These are phyloP conservation scores for Volucella bombylans DNA, from an alignment of 2,888 invertebrate species.

Conservation along the genomic window DNA sequence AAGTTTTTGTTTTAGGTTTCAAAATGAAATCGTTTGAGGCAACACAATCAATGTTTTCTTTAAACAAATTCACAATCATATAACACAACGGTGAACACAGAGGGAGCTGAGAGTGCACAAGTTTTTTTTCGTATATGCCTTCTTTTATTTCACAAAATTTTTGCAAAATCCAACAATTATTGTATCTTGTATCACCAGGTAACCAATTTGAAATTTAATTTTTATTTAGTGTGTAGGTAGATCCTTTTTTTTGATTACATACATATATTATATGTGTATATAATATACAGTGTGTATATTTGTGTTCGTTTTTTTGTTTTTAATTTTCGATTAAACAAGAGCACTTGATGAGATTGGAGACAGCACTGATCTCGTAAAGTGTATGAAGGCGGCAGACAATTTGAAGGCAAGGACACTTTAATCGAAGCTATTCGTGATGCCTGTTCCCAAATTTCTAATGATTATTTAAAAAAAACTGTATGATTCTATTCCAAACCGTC, in stretches of 20 bases:
- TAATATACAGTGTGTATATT: too few relatives aligned
- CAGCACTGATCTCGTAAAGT: too few relatives aligned
- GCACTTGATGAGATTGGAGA: slow-evolving; percentile 70
- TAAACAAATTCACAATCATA: slow-evolving; percentile 2
- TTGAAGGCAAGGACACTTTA: too few relatives aligned
- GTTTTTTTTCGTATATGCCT: background rate
- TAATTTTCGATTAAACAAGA: slow-evolving; percentile 69
- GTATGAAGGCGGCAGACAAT: too few relatives aligned
- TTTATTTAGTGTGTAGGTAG: background rate
- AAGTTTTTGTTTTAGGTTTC: slow-evolving; percentile 50
- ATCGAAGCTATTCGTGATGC: too few relatives aligned
- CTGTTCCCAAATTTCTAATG: too few relatives aligned
- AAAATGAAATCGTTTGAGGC: slow-evolving; percentile 42
- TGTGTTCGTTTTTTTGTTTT: background rate
- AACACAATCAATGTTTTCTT: slow-evolving; percentile 33
- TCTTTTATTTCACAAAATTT: slow-evolving; percentile 11
- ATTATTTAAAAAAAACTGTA: too few relatives aligned
- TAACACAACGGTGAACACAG: slow-evolving; percentile 25
- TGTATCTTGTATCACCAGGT: slow-evolving; percentile 43
- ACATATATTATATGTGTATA: background rate
- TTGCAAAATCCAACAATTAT: slow-evolving; percentile 32
- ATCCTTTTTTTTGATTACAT: slow-evolving; percentile 33
- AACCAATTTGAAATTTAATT: slow-evolving; percentile 31
- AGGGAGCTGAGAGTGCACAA: slow-evolving; percentile 31
- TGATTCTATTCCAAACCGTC: too few relatives aligned